Conservation (phyloP, 2,797 vertebrate species). For the Hoplostethus mediterraneus region DNA sequence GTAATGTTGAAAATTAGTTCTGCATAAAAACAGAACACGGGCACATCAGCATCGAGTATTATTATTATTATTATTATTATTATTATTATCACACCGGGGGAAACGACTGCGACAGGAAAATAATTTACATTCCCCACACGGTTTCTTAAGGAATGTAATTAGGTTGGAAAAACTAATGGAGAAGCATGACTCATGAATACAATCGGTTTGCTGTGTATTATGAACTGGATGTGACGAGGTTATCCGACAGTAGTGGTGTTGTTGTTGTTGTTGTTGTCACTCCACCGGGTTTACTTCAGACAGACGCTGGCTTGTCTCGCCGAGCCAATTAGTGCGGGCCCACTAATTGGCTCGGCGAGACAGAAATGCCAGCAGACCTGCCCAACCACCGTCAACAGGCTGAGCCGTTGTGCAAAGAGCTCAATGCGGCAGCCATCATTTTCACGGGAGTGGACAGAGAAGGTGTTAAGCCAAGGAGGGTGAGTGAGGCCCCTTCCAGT, state of each 20-base stretch:
- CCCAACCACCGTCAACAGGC: slow-evolving; percentile 8
- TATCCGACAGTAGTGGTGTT: slow-evolving; percentile 36
- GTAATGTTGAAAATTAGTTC: slow-evolving; percentile 18
- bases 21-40: slow-evolving; percentile 15
- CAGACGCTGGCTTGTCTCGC: slow-evolving; percentile 21
- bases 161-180: slow-evolving; percentile 1
- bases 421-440: slow-evolving; percentile 29
- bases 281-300: slow-evolving; percentile 40
- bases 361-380: slow-evolving; percentile 52
- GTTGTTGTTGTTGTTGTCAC: slow-evolving; percentile 27
- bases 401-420: not conserved
- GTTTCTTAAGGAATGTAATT: slow-evolving; percentile 32
- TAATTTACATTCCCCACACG: not conserved
- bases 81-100: not conserved
- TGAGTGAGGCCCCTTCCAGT: not conserved
- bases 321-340: slow-evolving; percentile 18
- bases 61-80: slow-evolving; percentile 18
- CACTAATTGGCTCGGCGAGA: slow-evolving; percentile 65
- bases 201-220: not conserved
- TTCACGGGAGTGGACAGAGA: not conserved
- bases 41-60: slow-evolving; percentile 26
- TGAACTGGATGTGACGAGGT: slow-evolving; percentile 26
- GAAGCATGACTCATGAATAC: slow-evolving; percentile 9
- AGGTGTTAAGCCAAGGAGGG: too few species aligned
- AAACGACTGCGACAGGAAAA: not conserved